Conservation (phyloP, 2,113 vertebrate species). For the Hippopotamus amphibius region DNA sequence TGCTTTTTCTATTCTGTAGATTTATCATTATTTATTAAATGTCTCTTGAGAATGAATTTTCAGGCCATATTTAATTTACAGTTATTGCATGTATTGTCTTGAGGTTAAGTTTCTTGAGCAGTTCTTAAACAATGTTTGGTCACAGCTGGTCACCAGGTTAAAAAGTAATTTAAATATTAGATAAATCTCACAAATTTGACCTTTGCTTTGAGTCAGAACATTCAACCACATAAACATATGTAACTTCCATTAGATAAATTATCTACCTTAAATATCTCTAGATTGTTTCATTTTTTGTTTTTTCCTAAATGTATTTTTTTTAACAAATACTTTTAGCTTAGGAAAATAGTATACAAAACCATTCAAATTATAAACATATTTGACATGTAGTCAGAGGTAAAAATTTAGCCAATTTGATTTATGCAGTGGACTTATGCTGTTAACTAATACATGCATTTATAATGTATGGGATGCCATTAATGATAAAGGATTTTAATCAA, state of each 20-base stretch:
- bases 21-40: not conserved
- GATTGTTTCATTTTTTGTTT: not conserved
- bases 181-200: not conserved
- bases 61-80: not conserved
- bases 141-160: not conserved
- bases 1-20: not conserved
- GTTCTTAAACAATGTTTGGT: not conserved
- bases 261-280: not conserved
- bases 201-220: slow-evolving; percentile 8
- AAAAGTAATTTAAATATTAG: not conserved
- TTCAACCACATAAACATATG: not conserved
- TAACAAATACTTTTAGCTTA: not conserved
- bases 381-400: not conserved
- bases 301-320: not conserved
- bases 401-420: not conserved
- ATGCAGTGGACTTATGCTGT: not conserved
- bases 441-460: not conserved
- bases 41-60: not conserved
- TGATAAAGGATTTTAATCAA: not conserved
- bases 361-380: not conserved
- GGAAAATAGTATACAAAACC: not conserved
- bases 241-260: not conserved
- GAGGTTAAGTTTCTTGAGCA: not conserved
- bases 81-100: not conserved
- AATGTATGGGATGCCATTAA: not conserved